phyloP scores from a whole-genome alignment of 2,888 invertebrate genomes.

The Sarcophaga rosellei region DNA sequence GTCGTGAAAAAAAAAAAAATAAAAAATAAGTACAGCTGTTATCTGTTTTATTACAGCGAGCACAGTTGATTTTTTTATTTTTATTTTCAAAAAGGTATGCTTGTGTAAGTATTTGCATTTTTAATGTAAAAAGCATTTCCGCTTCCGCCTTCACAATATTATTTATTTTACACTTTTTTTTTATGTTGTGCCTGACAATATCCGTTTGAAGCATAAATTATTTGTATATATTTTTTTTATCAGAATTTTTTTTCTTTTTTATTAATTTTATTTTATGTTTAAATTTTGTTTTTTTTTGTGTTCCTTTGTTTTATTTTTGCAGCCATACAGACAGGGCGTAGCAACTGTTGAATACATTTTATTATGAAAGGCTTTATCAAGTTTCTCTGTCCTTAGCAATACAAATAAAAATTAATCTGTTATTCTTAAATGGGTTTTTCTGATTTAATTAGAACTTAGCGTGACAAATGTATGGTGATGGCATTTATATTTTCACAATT shows the following conservation, averaged over 20 bases:
- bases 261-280: not conserved
- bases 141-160: not conserved
- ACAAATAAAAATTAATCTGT: too few relatives aligned
- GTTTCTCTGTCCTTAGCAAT: too few relatives aligned
- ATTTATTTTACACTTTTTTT: not conserved
- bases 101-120: slow-evolving; percentile 1
- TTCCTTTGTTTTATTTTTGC: too few relatives aligned
- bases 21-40: not conserved
- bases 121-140: slow-evolving; percentile 2
- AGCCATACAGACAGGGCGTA: too few relatives aligned
- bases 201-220: not conserved
- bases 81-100: not conserved
- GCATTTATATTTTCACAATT: not conserved
- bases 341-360: too few relatives aligned
- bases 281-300: not conserved
- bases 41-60: not conserved
- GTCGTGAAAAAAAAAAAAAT: not conserved
- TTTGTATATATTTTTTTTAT: not conserved
- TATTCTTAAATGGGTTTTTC: too few relatives aligned
- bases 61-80: slow-evolving; percentile 9
- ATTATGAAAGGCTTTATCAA: too few relatives aligned
- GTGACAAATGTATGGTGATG: not conserved
- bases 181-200: not conserved
- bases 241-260: not conserved
- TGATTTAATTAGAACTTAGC: not conserved